Conservation (phyloP, 2,888 invertebrate genomes). For the Charanyca ferruginea region DNA sequence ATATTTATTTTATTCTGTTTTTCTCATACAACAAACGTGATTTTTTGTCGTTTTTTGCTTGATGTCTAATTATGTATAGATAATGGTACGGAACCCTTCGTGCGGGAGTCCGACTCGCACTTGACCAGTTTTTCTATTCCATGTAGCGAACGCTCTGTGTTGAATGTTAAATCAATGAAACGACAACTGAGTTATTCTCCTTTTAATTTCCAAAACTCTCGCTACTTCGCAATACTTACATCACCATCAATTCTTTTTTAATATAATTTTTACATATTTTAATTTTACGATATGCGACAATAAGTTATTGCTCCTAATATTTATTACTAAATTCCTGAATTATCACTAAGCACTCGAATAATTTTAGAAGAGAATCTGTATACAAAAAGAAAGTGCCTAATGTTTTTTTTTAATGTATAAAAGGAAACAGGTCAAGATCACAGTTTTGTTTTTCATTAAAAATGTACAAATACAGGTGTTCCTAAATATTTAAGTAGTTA, state of each 20-base stretch:
- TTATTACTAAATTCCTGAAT: slow-evolving; percentile 63
- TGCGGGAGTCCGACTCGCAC: too few species aligned
- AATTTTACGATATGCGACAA: slow-evolving; percentile 83
- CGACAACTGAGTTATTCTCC: slow-evolving; percentile 62
- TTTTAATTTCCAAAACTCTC: slow-evolving; percentile 83
- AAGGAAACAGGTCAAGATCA: slow-evolving; percentile 64
- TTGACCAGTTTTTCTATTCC: too few species aligned
- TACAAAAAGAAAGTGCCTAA: slow-evolving; percentile 34
- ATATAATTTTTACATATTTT: slow-evolving; percentile 77
- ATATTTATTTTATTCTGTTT: too few species aligned
- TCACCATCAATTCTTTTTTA: slow-evolving; percentile 67
- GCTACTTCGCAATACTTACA: slow-evolving; percentile 82
- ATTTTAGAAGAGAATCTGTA: slow-evolving; percentile 45
- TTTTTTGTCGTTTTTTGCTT: too few species aligned
- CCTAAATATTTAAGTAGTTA: slow-evolving; percentile 38
- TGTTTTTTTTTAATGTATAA: slow-evolving; percentile 50
- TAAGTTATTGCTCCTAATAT: slow-evolving; percentile 82
- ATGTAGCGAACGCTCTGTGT: neutral
- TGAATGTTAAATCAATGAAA: slow-evolving; percentile 48
- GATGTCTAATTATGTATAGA: too few species aligned
- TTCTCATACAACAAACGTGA: too few species aligned
- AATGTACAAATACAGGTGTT: slow-evolving; percentile 42
- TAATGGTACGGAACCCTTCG: too few species aligned
- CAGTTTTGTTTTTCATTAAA: slow-evolving; percentile 61
- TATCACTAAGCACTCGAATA: slow-evolving; percentile 59